Conservation (phyloP, 2,113 vertebrate species). For the Bothrops jararaca region DNA sequence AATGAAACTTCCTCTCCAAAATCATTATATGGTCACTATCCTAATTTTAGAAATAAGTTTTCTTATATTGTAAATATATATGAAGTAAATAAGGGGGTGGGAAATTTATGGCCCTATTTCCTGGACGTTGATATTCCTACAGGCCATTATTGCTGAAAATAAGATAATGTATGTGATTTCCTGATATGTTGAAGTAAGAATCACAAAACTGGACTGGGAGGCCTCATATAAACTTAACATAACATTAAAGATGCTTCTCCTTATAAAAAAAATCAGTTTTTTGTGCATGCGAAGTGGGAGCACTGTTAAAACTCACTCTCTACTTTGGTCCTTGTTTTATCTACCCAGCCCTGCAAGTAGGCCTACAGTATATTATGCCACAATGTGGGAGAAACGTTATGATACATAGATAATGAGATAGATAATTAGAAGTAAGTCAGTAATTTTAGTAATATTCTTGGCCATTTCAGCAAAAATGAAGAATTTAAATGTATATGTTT, state of each 20-base stretch:
- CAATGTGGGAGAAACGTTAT: neutral
- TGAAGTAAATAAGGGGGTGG: neutral
- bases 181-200: neutral
- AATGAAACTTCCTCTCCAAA: neutral
- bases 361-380: neutral
- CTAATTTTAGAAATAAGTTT: neutral
- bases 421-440: neutral
- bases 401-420: neutral
- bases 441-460: neutral
- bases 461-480: neutral
- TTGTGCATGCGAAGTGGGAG: neutral
- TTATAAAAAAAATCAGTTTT: neutral
- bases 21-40: neutral
- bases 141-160: neutral
- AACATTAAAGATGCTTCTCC: neutral
- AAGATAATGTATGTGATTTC: neutral
- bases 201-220: neutral
- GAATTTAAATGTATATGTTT: neutral
- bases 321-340: neutral
- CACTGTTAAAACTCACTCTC: neutral
- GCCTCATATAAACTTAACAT: neutral
- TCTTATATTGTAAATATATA: neutral
- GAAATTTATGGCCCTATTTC: neutral
- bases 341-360: neutral
- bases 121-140: neutral